Conservation (phyloP, 2,888 invertebrate genomes). For the Melinopterus prodromus region DNA sequence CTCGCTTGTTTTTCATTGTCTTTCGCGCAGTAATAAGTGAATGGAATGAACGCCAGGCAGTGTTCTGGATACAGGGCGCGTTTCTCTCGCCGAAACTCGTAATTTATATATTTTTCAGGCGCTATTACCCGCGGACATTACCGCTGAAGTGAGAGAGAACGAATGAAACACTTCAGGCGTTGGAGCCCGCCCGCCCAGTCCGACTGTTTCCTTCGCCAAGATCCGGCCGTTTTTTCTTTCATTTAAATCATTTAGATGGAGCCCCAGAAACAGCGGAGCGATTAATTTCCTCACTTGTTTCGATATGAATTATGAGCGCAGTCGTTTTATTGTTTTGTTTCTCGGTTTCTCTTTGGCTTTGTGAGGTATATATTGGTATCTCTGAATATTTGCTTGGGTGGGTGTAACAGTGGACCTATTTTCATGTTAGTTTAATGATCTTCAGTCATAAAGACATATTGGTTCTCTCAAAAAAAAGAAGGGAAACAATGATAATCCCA, state of each 20-base stretch:
- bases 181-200: neutral
- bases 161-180: neutral
- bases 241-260: neutral
- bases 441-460: no score
- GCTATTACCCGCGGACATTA: conserved; percentile 4
- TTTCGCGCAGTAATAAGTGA: no score
- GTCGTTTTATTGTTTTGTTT: neutral
- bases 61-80: no score
- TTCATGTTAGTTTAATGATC: no score
- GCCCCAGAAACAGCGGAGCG: neutral
- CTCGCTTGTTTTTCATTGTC: no score
- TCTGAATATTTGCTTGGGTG: no score
- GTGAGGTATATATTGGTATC: neutral
- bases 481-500: no score
- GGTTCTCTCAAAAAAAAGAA: no score
- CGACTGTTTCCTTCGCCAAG: neutral
- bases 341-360: neutral
- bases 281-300: neutral
- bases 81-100: neutral
- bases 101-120: neutral
- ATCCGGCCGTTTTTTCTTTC: neutral
- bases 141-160: neutral
- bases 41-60: no score
- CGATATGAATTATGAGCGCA: neutral
- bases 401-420: no score